Evolutionary conservation across 1,140 invertebrate genomes (phyloP).

Genomic region (Leptinotarsa undecemlineata): DNA sequence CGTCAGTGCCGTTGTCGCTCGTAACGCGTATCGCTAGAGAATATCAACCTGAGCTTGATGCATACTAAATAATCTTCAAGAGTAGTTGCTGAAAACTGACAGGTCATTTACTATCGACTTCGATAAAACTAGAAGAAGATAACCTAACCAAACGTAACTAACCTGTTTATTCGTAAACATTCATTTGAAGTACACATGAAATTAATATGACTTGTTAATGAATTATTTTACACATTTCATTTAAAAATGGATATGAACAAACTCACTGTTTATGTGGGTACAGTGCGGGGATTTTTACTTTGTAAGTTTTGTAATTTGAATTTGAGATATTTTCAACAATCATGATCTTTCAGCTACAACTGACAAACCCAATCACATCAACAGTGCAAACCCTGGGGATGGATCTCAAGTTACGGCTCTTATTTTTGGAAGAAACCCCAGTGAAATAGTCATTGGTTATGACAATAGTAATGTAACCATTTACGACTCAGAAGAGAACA

Average conservation of each 20-base stretch:
- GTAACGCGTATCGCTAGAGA: too few species aligned
- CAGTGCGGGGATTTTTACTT: conserved; percentile 42
- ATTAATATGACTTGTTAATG: too few species aligned
- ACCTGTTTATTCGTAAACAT: too few species aligned
- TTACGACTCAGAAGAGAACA: conserved; percentile 37
- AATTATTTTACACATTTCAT: too few species aligned
- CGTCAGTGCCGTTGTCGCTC: too few species aligned
- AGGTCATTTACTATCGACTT: too few species aligned
- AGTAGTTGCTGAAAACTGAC: too few species aligned
- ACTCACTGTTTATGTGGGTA: conserved; percentile 44
- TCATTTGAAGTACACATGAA: too few species aligned
- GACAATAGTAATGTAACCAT: conserved; percentile 44
- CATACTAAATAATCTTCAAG: too few species aligned
- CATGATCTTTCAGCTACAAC: conserved; percentile 38
- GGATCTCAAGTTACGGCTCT: conserved; percentile 59
- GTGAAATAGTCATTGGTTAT: conserved; percentile 49
- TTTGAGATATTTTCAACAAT: conserved; percentile 20
- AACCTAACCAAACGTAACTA: too few species aligned
- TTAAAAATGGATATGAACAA: conserved; percentile 37
- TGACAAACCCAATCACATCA: conserved; percentile 39
- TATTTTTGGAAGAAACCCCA: conserved; percentile 59
- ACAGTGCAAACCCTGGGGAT: conserved; percentile 35
- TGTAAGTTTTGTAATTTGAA: conserved; percentile 33
- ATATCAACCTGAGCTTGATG: too few species aligned
- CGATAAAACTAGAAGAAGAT: too few species aligned